Evolutionary conservation across 2,113 vertebrate genomes (phyloP).

Genomic region (Paramormyrops kingsleyae): DNA sequence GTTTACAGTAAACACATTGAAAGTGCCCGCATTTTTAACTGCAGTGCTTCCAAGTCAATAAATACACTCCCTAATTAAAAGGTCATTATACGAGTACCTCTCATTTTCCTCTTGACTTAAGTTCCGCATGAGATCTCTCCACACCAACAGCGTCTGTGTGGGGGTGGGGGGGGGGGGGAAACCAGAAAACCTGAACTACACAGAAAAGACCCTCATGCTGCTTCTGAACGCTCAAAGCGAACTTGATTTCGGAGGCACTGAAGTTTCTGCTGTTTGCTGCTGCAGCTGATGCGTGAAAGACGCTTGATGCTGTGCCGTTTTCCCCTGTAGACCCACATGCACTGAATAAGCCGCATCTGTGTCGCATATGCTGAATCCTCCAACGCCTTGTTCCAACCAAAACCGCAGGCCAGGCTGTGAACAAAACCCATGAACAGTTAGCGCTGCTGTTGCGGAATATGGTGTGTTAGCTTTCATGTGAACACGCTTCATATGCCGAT

Average conservation of each 20-base stretch:
- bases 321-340: slow-evolving; percentile 38
- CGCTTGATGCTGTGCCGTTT: too few species aligned
- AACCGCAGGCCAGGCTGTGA: slow-evolving; percentile 45
- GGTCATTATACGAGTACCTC: slow-evolving; percentile 36
- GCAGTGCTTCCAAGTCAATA: background rate
- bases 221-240: background rate
- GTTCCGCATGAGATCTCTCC: slow-evolving; percentile 44
- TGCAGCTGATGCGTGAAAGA: background rate
- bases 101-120: slow-evolving; percentile 44
- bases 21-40: background rate
- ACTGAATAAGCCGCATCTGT: slow-evolving; percentile 49
- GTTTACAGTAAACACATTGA: background rate
- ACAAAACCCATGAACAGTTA: background rate
- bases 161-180: slow-evolving; percentile 20
- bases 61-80: background rate
- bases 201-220: background rate
- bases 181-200: background rate
- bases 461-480: background rate
- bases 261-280: background rate
- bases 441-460: background rate
- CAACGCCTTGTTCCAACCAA: slow-evolving; percentile 58
- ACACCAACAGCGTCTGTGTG: slow-evolving; percentile 51
- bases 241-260: background rate
- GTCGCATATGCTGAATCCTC: slow-evolving; percentile 60
- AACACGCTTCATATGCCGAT: background rate